Evolutionary conservation across 2,888 invertebrate species (phyloP).

Genomic region (Neria commutata): DNA sequence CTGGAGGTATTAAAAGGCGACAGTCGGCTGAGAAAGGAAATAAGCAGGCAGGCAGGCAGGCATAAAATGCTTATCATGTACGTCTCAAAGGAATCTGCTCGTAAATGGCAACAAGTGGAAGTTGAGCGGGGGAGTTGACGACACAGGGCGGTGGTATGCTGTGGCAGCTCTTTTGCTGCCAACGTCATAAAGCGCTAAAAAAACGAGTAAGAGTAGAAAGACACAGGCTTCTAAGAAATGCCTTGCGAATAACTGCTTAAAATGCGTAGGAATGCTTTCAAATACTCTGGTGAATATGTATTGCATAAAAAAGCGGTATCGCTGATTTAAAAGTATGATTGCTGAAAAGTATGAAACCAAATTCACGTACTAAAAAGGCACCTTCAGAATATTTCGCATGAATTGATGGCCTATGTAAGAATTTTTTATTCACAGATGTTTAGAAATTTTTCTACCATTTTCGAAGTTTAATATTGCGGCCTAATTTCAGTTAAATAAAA

Average conservation of each 20-base stretch:
- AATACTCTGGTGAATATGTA: too few relatives aligned
- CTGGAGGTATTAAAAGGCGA: constrained; percentile 21
- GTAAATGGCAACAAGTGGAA: background rate
- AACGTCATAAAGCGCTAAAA: background rate
- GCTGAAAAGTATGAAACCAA: too few relatives aligned
- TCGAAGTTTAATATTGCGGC: too few relatives aligned
- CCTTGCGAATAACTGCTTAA: background rate
- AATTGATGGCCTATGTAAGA: too few relatives aligned
- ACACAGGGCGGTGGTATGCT: background rate
- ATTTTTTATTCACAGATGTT: too few relatives aligned
- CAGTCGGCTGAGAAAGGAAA: constrained; percentile 24
- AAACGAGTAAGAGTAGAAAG: background rate
- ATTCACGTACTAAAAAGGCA: too few relatives aligned
- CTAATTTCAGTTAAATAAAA: too few relatives aligned
- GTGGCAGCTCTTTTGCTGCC: background rate
- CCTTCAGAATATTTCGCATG: too few relatives aligned
- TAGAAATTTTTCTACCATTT: too few relatives aligned
- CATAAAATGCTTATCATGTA: background rate
- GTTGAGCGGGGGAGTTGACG: background rate
- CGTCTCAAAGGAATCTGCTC: background rate
- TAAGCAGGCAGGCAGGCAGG: constrained; percentile 2
- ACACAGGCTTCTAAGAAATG: background rate
- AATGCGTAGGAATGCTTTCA: too few relatives aligned
- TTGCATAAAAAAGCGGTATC: too few relatives aligned
- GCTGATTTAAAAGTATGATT: too few relatives aligned